A percentile compares a stretch with the other conserved stretches of the same genome.
These are phyloP conservation scores for Lamprotornis superbus DNA, from an alignment of 2,113 vertebrate species.

Conservation along the genomic window DNA sequence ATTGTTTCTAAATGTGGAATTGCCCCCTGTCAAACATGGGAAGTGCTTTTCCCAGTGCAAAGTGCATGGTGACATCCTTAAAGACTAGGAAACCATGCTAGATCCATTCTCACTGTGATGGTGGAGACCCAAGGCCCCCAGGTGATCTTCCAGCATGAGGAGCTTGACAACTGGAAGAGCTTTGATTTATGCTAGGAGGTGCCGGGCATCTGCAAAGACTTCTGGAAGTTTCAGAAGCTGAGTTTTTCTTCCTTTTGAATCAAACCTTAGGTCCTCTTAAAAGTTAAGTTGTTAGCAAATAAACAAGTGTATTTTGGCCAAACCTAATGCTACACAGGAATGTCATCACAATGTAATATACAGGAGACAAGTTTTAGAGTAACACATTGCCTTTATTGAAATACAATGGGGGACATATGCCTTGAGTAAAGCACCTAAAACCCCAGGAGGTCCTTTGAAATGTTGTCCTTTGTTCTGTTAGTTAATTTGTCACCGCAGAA, in stretches of 20 bases:
- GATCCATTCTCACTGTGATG: neutral
- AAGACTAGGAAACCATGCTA: neutral
- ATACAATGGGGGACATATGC: neutral
- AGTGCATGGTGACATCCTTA: neutral
- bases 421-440: neutral
- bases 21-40: neutral
- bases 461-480: neutral
- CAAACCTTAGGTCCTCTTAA: neutral
- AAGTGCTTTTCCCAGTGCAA: neutral
- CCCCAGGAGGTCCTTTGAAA: neutral
- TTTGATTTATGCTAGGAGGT: neutral
- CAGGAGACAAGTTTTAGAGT: neutral
- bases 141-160: neutral
- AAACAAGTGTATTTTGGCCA: neutral
- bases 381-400: neutral
- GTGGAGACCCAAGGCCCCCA: neutral
- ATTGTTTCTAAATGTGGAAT: neutral
- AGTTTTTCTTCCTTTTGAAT: neutral
- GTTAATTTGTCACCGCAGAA: neutral
- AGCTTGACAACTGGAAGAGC: neutral
- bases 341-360: neutral
- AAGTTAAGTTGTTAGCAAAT: neutral
- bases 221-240: neutral
- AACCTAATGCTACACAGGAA: neutral
- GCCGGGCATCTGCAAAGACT: neutral